phyloP scores from a whole-genome alignment of 2,797 vertebrate species.

The Scolopax bukidnonensis region DNA sequence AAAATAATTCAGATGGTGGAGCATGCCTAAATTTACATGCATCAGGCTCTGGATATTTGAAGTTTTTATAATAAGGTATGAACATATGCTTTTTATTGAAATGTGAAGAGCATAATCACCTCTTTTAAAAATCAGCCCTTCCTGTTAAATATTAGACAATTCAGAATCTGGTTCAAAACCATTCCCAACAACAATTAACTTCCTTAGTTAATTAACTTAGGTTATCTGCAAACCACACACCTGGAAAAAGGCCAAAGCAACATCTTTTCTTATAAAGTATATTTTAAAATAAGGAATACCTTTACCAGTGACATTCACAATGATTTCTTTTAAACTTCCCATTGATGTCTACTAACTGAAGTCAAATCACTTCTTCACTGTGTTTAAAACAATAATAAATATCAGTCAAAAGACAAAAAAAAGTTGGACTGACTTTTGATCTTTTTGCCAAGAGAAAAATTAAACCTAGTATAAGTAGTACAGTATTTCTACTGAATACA shows the following conservation, averaged over 20 bases:
- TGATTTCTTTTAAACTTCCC: neutral
- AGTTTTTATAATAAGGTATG: neutral
- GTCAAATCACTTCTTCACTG: neutral
- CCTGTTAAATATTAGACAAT: constrained; percentile 6
- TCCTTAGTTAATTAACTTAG: neutral
- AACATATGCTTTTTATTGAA: constrained; percentile 28
- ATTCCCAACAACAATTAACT: constrained; percentile 18
- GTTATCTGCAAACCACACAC: neutral
- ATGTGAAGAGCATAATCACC: neutral
- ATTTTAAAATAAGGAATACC: neutral
- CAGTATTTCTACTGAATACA: neutral
- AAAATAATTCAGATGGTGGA: neutral
- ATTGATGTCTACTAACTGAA: neutral
- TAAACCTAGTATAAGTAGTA: neutral
- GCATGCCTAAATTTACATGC: neutral
- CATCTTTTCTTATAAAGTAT: neutral
- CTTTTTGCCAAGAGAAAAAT: neutral
- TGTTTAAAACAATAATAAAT: neutral
- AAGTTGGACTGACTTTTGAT: neutral
- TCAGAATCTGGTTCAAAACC: constrained; percentile 22
- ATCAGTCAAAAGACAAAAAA: neutral
- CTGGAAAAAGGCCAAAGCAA: neutral
- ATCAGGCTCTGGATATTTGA: neutral
- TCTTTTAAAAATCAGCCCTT: constrained; percentile 4
- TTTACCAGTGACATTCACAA: neutral